phyloP scores from a whole-genome alignment of 1,140 invertebrate genomes.

The Scaptomyza montana region DNA sequence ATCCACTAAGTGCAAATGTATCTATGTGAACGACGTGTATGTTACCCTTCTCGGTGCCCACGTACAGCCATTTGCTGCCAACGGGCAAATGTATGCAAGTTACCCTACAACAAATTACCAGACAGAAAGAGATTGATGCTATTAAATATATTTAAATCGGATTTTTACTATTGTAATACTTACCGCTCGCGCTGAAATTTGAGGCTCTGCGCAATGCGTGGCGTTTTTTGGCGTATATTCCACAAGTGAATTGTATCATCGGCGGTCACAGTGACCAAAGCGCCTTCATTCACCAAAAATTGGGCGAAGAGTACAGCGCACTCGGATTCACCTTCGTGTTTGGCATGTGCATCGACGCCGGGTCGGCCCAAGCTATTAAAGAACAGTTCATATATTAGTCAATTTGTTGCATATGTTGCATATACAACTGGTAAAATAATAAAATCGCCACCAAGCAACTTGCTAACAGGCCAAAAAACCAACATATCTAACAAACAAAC shows the following conservation, averaged over 20 bases:
- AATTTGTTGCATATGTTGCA: neutral
- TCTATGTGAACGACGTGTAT: slow-evolving; percentile 99
- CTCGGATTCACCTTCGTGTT: slow-evolving; percentile 90
- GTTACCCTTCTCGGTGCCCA: slow-evolving; percentile 99
- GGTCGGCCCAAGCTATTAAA: slow-evolving; percentile 93
- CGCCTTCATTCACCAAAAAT: slow-evolving; percentile 98
- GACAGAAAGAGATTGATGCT: neutral
- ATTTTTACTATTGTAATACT: slow-evolving; percentile 31
- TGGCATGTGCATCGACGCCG: slow-evolving; percentile 96
- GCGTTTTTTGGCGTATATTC: slow-evolving; percentile 98
- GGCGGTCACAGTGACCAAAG: slow-evolving; percentile 95
- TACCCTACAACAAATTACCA: slow-evolving; percentile 87
- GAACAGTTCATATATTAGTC: neutral
- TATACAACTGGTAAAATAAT: too few species aligned
- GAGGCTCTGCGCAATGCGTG: slow-evolving; percentile 96
- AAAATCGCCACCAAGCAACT: too few species aligned
- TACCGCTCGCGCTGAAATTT: slow-evolving; percentile 99
- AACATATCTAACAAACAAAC: too few species aligned
- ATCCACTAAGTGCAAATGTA: slow-evolving; percentile 97
- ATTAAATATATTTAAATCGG: neutral
- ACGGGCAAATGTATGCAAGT: slow-evolving; percentile 96
- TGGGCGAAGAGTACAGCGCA: slow-evolving; percentile 94
- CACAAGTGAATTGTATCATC: slow-evolving; percentile 98
- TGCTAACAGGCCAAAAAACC: too few species aligned
- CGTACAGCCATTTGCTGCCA: slow-evolving; percentile 99